phyloP scores from a whole-genome alignment of 2,113 vertebrate genomes.

The Microcebus jonahi region DNA sequence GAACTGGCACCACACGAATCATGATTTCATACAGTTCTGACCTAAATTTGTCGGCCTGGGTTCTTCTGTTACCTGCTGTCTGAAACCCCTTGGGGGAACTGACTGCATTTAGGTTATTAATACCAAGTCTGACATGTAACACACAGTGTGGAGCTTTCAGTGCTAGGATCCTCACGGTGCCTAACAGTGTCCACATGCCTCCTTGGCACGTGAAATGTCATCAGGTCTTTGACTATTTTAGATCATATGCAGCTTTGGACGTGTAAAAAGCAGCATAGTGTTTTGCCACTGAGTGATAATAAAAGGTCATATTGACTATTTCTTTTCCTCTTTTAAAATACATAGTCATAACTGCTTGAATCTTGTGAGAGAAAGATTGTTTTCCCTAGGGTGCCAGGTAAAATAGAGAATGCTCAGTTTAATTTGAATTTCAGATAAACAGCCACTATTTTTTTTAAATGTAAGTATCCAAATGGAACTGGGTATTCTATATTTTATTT shows the following conservation, averaged over 20 bases:
- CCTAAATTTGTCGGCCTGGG: background rate
- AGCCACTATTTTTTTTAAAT: background rate
- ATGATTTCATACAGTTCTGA: slow-evolving; percentile 35
- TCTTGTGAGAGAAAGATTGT: background rate
- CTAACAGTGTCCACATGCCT: background rate
- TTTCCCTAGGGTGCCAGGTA: background rate
- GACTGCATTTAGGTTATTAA: background rate
- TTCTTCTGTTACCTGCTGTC: background rate
- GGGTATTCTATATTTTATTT: background rate
- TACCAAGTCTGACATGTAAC: background rate
- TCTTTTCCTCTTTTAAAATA: background rate
- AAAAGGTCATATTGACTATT: background rate
- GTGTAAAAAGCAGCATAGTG: rapidly evolving
- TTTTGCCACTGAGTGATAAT: background rate
- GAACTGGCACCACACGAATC: background rate
- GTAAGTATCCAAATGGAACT: background rate
- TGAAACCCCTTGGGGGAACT: background rate
- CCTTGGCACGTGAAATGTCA: background rate
- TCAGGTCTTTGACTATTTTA: background rate
- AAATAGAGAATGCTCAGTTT: slow-evolving; percentile 6
- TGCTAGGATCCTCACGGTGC: background rate
- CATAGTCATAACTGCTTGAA: background rate
- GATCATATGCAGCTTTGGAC: background rate
- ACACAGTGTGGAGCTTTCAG: rapidly evolving
- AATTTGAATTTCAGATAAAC: slow-evolving; percentile 14